Percentiles rank a stretch among this genome's conserved stretches.
phyloP scores from a whole-genome alignment of 2,797 vertebrate species.

The Onychomys leucogaster region DNA sequence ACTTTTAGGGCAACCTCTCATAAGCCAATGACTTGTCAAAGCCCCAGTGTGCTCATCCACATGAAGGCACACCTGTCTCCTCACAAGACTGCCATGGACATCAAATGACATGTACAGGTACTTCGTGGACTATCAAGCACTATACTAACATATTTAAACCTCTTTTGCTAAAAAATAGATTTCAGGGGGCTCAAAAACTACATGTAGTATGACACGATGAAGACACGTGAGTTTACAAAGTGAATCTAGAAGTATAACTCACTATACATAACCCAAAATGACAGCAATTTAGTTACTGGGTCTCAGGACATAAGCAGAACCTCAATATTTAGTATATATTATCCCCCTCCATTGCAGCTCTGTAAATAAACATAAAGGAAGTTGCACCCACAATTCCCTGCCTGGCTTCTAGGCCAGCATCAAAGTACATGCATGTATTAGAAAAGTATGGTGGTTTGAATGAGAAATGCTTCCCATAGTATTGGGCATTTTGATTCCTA shows the following conservation, averaged over 20 bases:
- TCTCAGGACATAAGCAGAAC: not conserved
- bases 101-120: not conserved
- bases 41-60: not conserved
- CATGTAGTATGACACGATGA: not conserved
- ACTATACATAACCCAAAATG: not conserved
- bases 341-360: not conserved
- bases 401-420: not conserved
- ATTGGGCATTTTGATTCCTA: too few species aligned
- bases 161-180: not conserved
- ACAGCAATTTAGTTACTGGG: not conserved
- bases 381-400: not conserved
- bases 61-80: not conserved
- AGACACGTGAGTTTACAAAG: not conserved
- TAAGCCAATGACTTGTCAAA: not conserved
- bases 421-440: not conserved
- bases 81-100: not conserved
- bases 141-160: not conserved
- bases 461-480: not conserved
- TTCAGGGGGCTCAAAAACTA: constrained; percentile 14
- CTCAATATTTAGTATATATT: not conserved
- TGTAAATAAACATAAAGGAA: not conserved
- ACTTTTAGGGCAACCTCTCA: not conserved
- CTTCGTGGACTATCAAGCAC: not conserved
- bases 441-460: not conserved
- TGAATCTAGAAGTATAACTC: not conserved